Base-by-base conservation (phyloP, 2,113 vertebrate species). In the Nycticryphes semicollaris region DNA sequence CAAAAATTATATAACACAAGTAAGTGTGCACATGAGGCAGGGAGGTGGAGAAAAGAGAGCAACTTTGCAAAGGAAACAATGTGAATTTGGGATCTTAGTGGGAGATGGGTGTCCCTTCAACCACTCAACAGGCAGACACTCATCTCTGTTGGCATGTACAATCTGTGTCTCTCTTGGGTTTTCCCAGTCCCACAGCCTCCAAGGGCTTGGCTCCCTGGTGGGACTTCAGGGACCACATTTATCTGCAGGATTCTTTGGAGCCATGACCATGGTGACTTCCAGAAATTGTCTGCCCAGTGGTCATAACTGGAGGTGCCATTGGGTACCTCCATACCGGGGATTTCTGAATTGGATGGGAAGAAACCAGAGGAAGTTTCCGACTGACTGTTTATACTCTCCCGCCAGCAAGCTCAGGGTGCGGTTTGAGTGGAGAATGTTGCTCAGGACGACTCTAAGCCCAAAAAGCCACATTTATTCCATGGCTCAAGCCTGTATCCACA, bases 381-480 rank as follows among this genome's bases (percentile, higher is more conserved):
- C 85, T 90, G 72, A 75, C 80, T 95, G 95, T 94, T 96, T 94
- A 84, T 89, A 50, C 31, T 82, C 54, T 94, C 81, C 84, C 69
- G 10, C 41, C 91, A 95, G 81, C 77, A 95, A 87, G 87, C 0
- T 0, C 80, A 95, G 95, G 91, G 95, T 97, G 94, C 57, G 94
- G 95, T 94, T 96, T 92, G 57, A 94, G 89, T 91, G 90, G 92
- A 97, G 94, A 91, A 83, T 94, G 62, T 97, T 96, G 93, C 86
- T 96, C 90, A 96, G 88, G 94, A 95, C 3, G 3, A 96, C 68
- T 86, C 33, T 72, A 90, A 95, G 81, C 84, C 91, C 91, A 85
- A 95, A 97, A 93, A 95, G 87, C 93, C 91, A 95, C 94, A 94
- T 92, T 96, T 96, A 87, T 94, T 95, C 92, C 95, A 89, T 91